These are phyloP conservation scores for Drosophila albomicans DNA, from an alignment of 1,140 invertebrate species.

Conservation along the genomic window DNA sequence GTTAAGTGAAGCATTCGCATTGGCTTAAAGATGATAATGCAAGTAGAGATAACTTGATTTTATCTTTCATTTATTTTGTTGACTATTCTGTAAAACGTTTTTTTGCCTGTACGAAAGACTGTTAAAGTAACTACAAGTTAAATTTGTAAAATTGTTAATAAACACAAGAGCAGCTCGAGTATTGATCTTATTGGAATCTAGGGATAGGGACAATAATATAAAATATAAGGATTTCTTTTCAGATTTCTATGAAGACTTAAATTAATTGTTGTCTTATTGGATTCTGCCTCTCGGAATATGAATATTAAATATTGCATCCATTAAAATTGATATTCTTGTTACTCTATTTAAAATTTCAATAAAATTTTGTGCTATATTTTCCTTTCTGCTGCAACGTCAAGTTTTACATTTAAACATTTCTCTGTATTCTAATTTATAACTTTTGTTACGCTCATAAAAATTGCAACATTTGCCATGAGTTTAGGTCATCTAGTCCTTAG, in stretches of 20 bases:
- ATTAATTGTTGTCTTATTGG: too few relatives aligned
- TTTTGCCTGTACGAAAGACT: slow-evolving; percentile 34
- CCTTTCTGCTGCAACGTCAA: too few relatives aligned
- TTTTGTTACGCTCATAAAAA: background rate
- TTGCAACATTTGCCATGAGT: background rate
- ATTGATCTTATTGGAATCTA: background rate
- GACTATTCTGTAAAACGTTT: slow-evolving; percentile 41
- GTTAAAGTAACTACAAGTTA: slow-evolving; percentile 7
- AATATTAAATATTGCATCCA: too few relatives aligned
- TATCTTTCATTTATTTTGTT: slow-evolving; percentile 43
- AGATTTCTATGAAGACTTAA: background rate
- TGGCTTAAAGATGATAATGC: too few relatives aligned
- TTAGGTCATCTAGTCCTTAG: slow-evolving; percentile 7
- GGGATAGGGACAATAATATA: background rate
- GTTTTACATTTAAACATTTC: background rate
- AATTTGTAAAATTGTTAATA: slow-evolving; percentile 32
- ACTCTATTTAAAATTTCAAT: too few relatives aligned
- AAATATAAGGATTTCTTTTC: background rate
- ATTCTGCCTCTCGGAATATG: too few relatives aligned
- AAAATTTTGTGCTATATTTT: too few relatives aligned
- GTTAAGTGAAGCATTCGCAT: slow-evolving; percentile 87
- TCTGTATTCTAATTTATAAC: background rate
- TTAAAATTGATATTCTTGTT: too few relatives aligned
- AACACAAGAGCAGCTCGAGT: slow-evolving; percentile 21
- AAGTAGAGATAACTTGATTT: background rate